These are phyloP conservation scores for Crocidura indochinensis DNA, from an alignment of 2,797 vertebrate species.

Conservation along the genomic window DNA sequence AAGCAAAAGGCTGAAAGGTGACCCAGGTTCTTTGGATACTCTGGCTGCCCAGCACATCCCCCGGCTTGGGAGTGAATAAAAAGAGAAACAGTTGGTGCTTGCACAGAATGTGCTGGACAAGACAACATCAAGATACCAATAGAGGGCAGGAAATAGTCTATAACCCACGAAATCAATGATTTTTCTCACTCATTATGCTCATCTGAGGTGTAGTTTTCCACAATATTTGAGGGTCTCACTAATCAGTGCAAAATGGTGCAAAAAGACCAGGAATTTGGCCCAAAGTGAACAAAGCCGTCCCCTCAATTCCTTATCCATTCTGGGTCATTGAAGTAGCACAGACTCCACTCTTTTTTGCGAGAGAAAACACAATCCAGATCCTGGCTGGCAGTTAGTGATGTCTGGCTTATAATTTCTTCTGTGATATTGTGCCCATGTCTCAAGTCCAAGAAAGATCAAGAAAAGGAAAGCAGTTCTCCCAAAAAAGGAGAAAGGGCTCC, in stretches of 20 bases:
- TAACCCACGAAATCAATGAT: accelerated
- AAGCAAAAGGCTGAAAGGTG: background rate
- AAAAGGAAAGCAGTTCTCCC: slow-evolving; percentile 67
- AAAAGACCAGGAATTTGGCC: background rate
- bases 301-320: background rate
- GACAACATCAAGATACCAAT: accelerated
- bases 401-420: slow-evolving; percentile 64
- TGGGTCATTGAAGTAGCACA: background rate
- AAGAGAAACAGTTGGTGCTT: background rate
- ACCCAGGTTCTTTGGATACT: background rate
- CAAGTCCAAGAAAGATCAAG: slow-evolving; percentile 70
- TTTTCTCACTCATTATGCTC: background rate
- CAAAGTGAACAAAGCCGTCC: background rate
- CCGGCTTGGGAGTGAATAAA: background rate
- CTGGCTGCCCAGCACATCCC: background rate
- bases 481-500: slow-evolving; percentile 59
- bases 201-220: background rate
- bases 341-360: background rate
- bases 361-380: background rate
- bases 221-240: background rate
- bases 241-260: no score
- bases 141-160: accelerated
- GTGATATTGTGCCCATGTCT: slow-evolving; percentile 50
- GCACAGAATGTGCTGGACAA: accelerated
- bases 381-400: background rate